Conservation (phyloP, 2,888 invertebrate species). For the Malthinus seriepunctatus region DNA sequence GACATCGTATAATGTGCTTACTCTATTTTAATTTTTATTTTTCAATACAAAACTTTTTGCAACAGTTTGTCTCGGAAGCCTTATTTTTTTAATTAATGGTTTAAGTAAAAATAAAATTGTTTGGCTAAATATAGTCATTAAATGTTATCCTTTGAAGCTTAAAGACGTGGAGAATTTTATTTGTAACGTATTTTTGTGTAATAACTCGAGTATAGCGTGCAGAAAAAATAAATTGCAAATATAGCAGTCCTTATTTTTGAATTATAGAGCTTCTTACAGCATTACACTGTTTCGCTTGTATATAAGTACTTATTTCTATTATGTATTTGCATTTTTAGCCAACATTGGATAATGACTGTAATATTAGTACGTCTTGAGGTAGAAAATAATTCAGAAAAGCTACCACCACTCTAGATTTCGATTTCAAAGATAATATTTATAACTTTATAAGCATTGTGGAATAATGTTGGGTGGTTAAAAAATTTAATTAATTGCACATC, state of each 20-base stretch:
- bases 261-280: slow-evolving; percentile 30
- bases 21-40: slow-evolving; percentile 39
- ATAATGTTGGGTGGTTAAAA: slow-evolving; percentile 11
- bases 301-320: slow-evolving; percentile 30
- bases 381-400: slow-evolving; percentile 31
- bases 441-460: slow-evolving; percentile 20
- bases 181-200: too few relatives aligned
- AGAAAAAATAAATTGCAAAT: slow-evolving; percentile 28
- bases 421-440: slow-evolving; percentile 26
- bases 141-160: too few relatives aligned
- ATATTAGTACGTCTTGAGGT: slow-evolving; percentile 28
- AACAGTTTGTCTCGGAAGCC: too few relatives aligned
- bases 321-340: slow-evolving; percentile 28
- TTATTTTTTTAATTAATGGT: too few relatives aligned
- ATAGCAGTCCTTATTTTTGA: slow-evolving; percentile 30
- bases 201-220: slow-evolving; percentile 7
- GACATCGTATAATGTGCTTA: slow-evolving; percentile 49
- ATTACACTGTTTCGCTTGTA: slow-evolving; percentile 27
- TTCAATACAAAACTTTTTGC: slow-evolving; percentile 10
- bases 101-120: too few relatives aligned
- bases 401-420: slow-evolving; percentile 30
- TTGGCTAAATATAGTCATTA: too few relatives aligned
- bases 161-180: too few relatives aligned
- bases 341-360: slow-evolving; percentile 31
- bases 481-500: slow-evolving; percentile 19